Evolutionary conservation across 1,140 invertebrate genomes (phyloP), one percentile per base, ranked within the genome.

Genomic region (Hylyphantes graminicola): DNA sequence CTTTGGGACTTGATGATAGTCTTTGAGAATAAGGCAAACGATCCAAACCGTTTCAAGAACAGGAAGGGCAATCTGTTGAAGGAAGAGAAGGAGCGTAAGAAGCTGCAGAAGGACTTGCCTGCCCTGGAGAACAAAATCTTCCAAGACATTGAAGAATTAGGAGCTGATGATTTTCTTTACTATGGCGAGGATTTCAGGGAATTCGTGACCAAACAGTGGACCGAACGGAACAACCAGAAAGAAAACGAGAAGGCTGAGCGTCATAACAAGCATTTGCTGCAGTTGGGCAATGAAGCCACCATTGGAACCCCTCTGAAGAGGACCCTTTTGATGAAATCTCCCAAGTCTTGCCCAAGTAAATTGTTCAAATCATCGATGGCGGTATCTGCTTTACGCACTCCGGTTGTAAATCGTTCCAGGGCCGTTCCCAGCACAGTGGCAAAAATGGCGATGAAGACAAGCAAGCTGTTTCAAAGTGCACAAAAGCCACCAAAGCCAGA

Each of bases 51-150:
- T 4, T 96, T 94, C 88, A 93, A 95, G 82, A 96, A 96, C 90
- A 92, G 96, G 64, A 95, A 95, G 8, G 95, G 95, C 0, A 93
- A 94, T 86, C 90, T 97, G 10, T 89, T 97, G 0, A 91, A 92
- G 50, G 95, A 97, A 88, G 96, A 97, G 89, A 95, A 94, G 87
- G 94, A 95, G 87, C 91, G 95, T 11, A 96, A 95, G 88, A 92
- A 93, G 15, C 90, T 93, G 2, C 92, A 91, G 63, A 94, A 93
- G 88, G 89, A 90, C 70, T 82, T 91, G 57, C 90, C 91, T 21
- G 89, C 88, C 85, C 88, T 91, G 61, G 91, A 92, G 86, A 88
- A 89, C 13, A 89, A 90, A 13, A 87, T 91, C 1, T 88, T 87
- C 65, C 87, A 88, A 15, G 81, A 89, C 11, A 89, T 90, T 7